A percentile compares a stretch with the other conserved stretches of the same genome.
phyloP scores from a whole-genome alignment of 2,888 invertebrate species.

The Lymantria dispar region DNA sequence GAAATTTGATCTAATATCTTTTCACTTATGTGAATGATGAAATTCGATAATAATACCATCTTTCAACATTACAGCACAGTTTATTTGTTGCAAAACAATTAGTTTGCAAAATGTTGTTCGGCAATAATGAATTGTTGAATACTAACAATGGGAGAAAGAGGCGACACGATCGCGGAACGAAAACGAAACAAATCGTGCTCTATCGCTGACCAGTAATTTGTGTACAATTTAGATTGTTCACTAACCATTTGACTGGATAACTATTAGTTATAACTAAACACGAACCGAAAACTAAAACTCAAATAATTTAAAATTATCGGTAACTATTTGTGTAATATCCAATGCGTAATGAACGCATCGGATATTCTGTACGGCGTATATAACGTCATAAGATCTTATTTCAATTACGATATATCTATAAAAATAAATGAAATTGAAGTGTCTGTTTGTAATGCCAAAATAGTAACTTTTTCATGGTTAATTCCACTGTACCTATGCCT shows the following conservation, averaged over 20 bases:
- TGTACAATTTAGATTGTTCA: not conserved
- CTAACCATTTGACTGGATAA: not conserved
- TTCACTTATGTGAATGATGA: not conserved
- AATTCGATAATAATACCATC: constrained; percentile 9
- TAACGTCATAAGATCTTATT: no score
- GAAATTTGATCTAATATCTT: no score
- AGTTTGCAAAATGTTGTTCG: constrained; percentile 11
- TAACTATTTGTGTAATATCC: no score
- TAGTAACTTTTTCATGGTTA: no score
- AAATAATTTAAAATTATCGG: no score
- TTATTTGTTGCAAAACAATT: constrained; percentile 14
- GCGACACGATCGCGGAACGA: constrained; percentile 15
- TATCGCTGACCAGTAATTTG: constrained; percentile 9
- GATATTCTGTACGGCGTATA: no score
- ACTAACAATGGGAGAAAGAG: constrained; percentile 23
- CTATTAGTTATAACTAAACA: not conserved
- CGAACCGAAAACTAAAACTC: no score
- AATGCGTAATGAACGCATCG: no score
- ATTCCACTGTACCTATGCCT: no score
- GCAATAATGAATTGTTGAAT: constrained; percentile 28
- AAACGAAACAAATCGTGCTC: constrained; percentile 18
- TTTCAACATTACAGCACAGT: constrained; percentile 11
- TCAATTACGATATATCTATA: no score
- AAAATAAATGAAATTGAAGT: no score
- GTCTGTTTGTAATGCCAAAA: no score